phyloP scores from a whole-genome alignment of 2,797 vertebrate genomes.

The Gymnothorax reevesii region DNA sequence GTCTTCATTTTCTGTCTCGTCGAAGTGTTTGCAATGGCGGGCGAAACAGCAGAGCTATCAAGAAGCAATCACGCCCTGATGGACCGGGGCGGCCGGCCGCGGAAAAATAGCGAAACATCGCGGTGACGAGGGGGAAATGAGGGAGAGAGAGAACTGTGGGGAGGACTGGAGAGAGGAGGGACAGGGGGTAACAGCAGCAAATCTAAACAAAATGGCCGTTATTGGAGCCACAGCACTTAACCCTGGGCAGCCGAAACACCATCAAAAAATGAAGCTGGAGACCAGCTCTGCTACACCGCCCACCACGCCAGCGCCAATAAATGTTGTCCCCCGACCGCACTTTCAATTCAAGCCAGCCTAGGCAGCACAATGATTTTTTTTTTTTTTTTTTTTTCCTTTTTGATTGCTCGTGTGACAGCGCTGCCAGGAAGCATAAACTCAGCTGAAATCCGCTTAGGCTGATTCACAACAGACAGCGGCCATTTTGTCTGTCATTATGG shows the following conservation, averaged over 20 bases:
- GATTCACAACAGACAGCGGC: background rate
- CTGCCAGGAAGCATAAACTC: background rate
- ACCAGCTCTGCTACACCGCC: background rate
- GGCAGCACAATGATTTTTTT: background rate
- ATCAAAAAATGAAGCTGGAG: background rate
- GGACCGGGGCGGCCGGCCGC: constrained; percentile 55
- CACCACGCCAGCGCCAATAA: background rate
- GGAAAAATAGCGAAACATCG: constrained; percentile 60
- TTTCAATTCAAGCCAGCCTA: background rate
- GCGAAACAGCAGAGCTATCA: constrained; percentile 60
- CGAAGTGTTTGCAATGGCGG: constrained; percentile 58
- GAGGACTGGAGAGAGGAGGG: background rate
- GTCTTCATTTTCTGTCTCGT: constrained; percentile 54
- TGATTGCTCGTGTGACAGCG: background rate
- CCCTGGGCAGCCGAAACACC: background rate
- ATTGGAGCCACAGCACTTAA: constrained; percentile 31
- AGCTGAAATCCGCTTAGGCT: background rate
- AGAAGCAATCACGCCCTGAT: constrained; percentile 70
- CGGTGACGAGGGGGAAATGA: constrained; percentile 40
- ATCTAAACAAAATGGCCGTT: constrained; percentile 41
- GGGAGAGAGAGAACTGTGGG: constrained; percentile 31
- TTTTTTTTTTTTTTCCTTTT: background rate
- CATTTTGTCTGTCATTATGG: background rate
- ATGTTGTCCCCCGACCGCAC: background rate
- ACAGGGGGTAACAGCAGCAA: constrained; percentile 39